Base-by-base conservation (phyloP, 2,888 invertebrate genomes). In the Hypomecis atomaria region DNA sequence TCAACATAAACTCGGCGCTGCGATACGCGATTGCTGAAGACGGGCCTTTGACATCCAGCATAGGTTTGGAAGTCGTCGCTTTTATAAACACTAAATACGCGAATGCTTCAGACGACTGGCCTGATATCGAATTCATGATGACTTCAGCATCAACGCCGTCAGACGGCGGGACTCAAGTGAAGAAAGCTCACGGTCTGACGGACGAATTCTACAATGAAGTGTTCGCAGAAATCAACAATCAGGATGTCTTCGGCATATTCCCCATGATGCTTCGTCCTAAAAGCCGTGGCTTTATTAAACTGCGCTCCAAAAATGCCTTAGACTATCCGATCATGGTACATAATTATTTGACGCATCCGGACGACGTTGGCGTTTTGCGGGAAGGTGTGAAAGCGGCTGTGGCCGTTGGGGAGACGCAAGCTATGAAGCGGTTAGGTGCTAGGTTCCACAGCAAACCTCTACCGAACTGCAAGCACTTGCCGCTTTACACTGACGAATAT, bases 261-360 rank as follows among this genome's bases (percentile, higher is more conserved):
- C 97, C 97, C 2, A 97, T 97, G 97, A 96, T 98, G 94, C 84
- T 99, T 77, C 94, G 99, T 0, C 98, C 99, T 0, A 96, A 97
- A 77, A 97, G 98, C 62, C 93, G 95, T 5, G 99, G 99, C 0
- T 94, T 94, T 72, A 94, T 99, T 0, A 96, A 95, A 72, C 85
- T 98, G 1, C 93, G 94, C 50, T 94, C 95, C 0, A 94, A 93
- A 54, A 94, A 96, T 85, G 96, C 96, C 0, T 83, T 94, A 79
- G 95, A 97, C 6, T 96, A 98, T 84, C 99, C 99, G 0, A 89
- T 97, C 5, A 94, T 99, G 82, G 96, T 97, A 76, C 98, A 98
- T 78, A 99, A 99, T 84, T 99, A 99, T 82, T 91, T 99, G 66
- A 96, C 97, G 0, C 96, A 98, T 83, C 96, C 96, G 0, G 95